Percentiles rank a stretch among this genome's conserved stretches.
These are phyloP conservation scores for Diadegma fenestrale DNA, from an alignment of 2,888 invertebrate species.

Conservation along the genomic window DNA sequence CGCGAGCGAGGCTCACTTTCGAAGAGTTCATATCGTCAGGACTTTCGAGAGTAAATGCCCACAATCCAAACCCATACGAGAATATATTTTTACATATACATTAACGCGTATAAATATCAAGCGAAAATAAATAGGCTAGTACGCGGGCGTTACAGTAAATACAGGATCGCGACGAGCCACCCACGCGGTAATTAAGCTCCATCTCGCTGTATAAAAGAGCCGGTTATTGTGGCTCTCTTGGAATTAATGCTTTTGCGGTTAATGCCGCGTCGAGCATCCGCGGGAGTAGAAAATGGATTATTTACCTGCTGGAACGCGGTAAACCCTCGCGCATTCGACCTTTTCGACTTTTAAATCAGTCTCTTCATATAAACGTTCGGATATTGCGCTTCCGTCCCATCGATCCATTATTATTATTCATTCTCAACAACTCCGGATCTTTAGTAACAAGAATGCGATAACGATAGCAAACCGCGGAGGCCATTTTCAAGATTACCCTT, in stretches of 20 bases:
- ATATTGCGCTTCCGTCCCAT: constrained; percentile 11
- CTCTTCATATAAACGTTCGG: constrained; percentile 7
- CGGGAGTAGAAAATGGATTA: constrained; percentile 53
- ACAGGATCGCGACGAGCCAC: constrained; percentile 52
- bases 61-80: constrained; percentile 12
- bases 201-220: constrained; percentile 57
- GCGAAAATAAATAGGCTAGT: background rate
- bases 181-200: constrained; percentile 68
- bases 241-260: constrained; percentile 68
- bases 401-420: constrained; percentile 27
- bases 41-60: constrained; percentile 22
- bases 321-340: constrained; percentile 16
- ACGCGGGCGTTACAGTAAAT: constrained; percentile 29
- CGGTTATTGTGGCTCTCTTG: constrained; percentile 31
- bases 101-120: constrained; percentile 13
- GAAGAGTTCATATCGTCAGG: constrained; percentile 20
- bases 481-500: constrained; percentile 6
- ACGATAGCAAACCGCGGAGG: background rate
- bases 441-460: background rate
- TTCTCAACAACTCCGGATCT: constrained; percentile 1
- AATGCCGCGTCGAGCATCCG: constrained; percentile 52
- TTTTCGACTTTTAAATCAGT: background rate
- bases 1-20: constrained; percentile 57
- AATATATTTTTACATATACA: constrained; percentile 5
- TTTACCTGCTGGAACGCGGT: background rate